Percentiles rank a stretch among this genome's conserved stretches.
These are phyloP conservation scores for Ricordea florida DNA, from an alignment of 92 coral and sea anemone species.

Conservation along the genomic window DNA sequence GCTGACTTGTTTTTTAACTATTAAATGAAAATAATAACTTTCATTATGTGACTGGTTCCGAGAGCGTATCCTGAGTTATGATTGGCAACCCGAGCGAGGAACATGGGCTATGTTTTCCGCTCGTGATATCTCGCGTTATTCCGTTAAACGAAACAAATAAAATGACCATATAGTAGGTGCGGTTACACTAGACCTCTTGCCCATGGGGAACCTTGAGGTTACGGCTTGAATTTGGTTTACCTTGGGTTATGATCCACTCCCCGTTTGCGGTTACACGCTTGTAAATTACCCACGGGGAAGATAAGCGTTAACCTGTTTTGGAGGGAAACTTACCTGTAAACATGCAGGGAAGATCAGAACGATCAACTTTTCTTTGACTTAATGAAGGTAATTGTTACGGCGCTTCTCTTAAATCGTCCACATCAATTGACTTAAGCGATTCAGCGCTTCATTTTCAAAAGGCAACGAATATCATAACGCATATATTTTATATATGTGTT, in stretches of 20 bases:
- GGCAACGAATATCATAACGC: too few species aligned
- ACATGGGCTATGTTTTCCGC: too few species aligned
- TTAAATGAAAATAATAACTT: too few species aligned
- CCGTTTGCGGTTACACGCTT: not conserved
- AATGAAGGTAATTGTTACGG: constrained; percentile 6
- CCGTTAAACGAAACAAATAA: too few species aligned
- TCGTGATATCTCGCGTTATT: too few species aligned
- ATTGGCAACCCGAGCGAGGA: too few species aligned
- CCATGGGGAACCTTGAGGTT: not conserved
- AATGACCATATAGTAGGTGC: too few species aligned
- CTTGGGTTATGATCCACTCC: not conserved
- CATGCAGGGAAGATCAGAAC: constrained; percentile 3
- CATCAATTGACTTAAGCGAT: not conserved
- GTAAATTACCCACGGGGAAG: constrained; percentile 16
- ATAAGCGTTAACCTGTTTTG: constrained; percentile 7
- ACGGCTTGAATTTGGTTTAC: not conserved
- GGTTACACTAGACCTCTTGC: not conserved
- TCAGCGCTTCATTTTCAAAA: too few species aligned
- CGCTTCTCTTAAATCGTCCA: not conserved
- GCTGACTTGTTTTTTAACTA: too few species aligned
- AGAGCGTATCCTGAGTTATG: too few species aligned
- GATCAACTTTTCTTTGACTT: constrained; percentile 12
- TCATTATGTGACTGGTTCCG: too few species aligned
- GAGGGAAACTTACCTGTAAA: constrained; percentile 4
- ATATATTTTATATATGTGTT: too few species aligned